Conservation (phyloP, 2,888 invertebrate genomes). For the Thelaira solivaga region DNA sequence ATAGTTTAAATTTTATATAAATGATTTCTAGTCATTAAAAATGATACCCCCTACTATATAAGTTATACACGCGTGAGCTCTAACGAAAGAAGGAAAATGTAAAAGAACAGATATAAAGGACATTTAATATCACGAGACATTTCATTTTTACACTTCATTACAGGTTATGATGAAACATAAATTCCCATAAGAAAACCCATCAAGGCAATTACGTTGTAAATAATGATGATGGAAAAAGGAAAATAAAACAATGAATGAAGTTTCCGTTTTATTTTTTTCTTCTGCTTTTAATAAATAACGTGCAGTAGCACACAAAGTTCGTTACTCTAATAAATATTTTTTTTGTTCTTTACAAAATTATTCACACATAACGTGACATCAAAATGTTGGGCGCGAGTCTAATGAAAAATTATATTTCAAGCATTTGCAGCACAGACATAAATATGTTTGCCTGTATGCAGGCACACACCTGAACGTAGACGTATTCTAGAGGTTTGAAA, state of each 20-base stretch:
- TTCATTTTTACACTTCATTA: constrained; percentile 57
- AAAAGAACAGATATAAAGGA: constrained; percentile 10
- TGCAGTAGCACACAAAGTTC: too few species aligned
- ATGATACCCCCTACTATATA: too few species aligned
- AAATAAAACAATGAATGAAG: constrained; percentile 6
- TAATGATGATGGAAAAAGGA: not conserved
- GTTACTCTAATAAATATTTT: not conserved
- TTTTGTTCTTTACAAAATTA: constrained; percentile 2
- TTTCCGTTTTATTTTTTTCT: not conserved
- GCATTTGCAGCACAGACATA: not conserved
- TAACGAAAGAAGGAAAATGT: not conserved
- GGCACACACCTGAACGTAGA: too few species aligned
- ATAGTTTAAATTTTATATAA: too few species aligned
- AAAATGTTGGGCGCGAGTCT: not conserved
- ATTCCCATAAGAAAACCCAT: constrained; percentile 36
- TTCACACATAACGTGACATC: not conserved
- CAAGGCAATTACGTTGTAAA: not conserved
- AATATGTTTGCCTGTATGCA: not conserved
- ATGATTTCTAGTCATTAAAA: too few species aligned
- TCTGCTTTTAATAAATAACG: too few species aligned
- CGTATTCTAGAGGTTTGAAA: too few species aligned
- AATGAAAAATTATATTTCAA: constrained; percentile 6
- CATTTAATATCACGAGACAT: constrained; percentile 47
- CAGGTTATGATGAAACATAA: constrained; percentile 48
- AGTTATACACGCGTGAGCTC: not conserved